Percentiles rank a stretch among this genome's conserved stretches.
Evolutionary conservation across 1,140 invertebrate genomes (phyloP).

Genomic region (Neuroterus valhalla): DNA sequence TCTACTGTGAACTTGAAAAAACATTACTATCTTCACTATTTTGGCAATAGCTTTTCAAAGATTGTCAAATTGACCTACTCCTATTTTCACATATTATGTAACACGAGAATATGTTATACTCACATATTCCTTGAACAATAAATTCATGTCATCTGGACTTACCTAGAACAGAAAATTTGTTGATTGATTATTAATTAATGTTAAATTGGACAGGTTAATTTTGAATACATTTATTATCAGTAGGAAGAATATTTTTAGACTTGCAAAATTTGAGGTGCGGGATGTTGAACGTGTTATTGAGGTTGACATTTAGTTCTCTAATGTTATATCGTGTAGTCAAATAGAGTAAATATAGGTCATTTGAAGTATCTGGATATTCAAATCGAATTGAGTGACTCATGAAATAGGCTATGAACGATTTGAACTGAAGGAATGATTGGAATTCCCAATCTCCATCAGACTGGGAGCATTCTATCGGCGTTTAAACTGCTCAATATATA

Average conservation of each 20-base stretch:
- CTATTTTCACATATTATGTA: too few species aligned
- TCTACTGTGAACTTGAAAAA: too few species aligned
- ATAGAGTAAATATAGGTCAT: constrained; percentile 1
- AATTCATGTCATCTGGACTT: too few species aligned
- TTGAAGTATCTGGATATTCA: not conserved
- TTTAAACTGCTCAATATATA: constrained; percentile 7
- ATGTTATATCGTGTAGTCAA: not conserved
- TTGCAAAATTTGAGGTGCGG: not conserved
- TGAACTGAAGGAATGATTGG: constrained; percentile 11
- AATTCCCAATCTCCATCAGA: constrained; percentile 22
- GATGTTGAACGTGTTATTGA: not conserved
- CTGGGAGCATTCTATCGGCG: not conserved
- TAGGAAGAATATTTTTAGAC: not conserved
- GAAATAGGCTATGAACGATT: constrained; percentile 14
- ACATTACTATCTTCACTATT: too few species aligned
- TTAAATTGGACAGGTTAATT: too few species aligned
- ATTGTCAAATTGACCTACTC: too few species aligned
- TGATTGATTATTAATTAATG: too few species aligned
- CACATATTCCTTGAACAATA: too few species aligned
- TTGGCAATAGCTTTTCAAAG: too few species aligned
- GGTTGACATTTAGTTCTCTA: not conserved
- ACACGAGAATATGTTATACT: too few species aligned
- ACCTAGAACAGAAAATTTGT: too few species aligned
- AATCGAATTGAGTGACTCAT: constrained; percentile 12
- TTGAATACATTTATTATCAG: too few species aligned